Percentiles rank a stretch among this genome's conserved stretches.
Conservation (phyloP, 2,888 invertebrate genomes). For the Saturnia pavonia region DNA sequence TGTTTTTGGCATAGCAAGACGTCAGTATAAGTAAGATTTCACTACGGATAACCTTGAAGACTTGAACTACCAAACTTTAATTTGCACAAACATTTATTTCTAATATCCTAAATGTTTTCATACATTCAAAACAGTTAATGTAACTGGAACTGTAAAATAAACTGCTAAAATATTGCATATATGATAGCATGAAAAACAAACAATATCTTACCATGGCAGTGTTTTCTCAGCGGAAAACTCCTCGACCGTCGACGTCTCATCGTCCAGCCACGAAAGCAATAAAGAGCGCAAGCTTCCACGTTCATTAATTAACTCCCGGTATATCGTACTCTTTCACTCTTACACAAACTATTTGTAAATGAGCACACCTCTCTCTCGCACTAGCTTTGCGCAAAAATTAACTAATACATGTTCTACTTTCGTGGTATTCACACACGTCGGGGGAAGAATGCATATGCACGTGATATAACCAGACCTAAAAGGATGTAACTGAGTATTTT, state of each 20-base stretch:
- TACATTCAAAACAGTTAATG: background rate
- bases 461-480: constrained; percentile 42
- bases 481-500: constrained; percentile 45
- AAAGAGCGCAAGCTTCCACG: constrained; percentile 82
- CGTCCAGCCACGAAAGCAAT: constrained; percentile 81
- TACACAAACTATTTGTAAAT: constrained; percentile 75
- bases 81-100: background rate
- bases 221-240: constrained; percentile 77
- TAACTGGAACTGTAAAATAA: background rate
- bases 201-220: constrained; percentile 49
- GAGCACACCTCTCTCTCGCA: constrained; percentile 71
- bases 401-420: constrained; percentile 76
- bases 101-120: background rate
- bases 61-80: background rate
- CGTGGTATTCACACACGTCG: constrained; percentile 69
- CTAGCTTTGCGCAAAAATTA: constrained; percentile 83
- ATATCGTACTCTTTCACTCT: constrained; percentile 66
- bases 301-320: constrained; percentile 82
- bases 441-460: constrained; percentile 76
- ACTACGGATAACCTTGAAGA: no score
- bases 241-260: constrained; percentile 77
- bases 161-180: background rate
- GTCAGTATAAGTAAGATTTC: no score
- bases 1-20: no score
- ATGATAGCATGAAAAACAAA: constrained; percentile 48